Evolutionary conservation across 2,888 invertebrate species (phyloP).

Genomic region (Sinohyriopsis cumingii): DNA sequence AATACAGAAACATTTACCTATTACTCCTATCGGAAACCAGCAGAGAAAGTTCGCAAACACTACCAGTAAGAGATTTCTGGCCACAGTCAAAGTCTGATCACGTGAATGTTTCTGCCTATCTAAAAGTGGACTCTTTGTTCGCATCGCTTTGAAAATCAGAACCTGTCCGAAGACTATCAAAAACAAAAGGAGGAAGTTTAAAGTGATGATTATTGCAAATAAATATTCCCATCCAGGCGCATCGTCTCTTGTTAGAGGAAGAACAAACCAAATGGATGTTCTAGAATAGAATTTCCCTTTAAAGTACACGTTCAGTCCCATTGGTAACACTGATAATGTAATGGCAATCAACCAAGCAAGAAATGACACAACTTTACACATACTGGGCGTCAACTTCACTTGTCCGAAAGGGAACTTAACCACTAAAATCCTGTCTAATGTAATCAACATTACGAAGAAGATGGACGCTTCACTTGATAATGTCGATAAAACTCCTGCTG

Average conservation of each 20-base stretch:
- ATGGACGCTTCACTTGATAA: constrained; percentile 78
- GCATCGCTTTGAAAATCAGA: constrained; percentile 58
- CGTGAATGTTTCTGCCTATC: constrained; percentile 13
- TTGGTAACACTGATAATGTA: constrained; percentile 57
- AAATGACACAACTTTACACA: constrained; percentile 35
- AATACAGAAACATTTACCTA: too few species aligned
- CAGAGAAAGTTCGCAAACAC: too few species aligned
- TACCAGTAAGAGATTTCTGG: too few species aligned
- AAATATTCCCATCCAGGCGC: constrained; percentile 69
- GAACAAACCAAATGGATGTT: constrained; percentile 63
- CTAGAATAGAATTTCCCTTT: constrained; percentile 61
- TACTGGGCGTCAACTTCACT: constrained; percentile 36
- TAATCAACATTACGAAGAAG: constrained; percentile 77
- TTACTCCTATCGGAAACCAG: too few species aligned
- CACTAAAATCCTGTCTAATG: constrained; percentile 78
- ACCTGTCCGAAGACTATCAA: constrained; percentile 59
- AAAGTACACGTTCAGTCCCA: constrained; percentile 60
- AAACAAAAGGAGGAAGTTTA: constrained; percentile 61
- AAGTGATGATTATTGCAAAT: constrained; percentile 60
- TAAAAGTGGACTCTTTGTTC: constrained; percentile 4
- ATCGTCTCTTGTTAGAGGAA: constrained; percentile 64
- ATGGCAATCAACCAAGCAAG: constrained; percentile 57
- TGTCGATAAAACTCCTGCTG: constrained; percentile 42
- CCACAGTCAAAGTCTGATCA: too few species aligned
- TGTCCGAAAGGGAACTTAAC: constrained; percentile 76